A percentile compares a stretch with the other conserved stretches of the same genome.
These are phyloP conservation scores for Leontocebus nigricollis DNA, from an alignment of 2,797 vertebrate species.

Conservation along the genomic window DNA sequence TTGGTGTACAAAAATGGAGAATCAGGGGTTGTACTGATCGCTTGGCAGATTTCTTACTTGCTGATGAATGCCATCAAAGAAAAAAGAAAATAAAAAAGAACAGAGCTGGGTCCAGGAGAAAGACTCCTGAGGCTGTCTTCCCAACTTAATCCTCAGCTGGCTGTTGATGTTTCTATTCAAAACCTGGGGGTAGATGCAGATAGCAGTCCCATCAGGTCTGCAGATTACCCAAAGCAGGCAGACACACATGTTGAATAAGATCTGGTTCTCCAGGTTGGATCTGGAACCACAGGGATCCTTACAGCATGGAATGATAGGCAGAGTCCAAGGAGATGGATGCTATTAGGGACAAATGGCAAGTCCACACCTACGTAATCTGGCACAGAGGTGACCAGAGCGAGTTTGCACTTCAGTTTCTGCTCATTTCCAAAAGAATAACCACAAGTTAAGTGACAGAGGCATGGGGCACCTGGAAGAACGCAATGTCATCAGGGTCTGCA, in stretches of 20 bases:
- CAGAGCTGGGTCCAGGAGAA: background rate
- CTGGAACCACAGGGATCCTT: constrained; percentile 23
- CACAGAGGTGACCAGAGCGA: background rate
- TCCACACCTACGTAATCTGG: background rate
- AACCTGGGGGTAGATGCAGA: background rate
- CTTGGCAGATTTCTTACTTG: background rate
- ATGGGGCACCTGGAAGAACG: fast-evolving
- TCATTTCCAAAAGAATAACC: background rate
- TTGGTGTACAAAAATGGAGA: background rate
- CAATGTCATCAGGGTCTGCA: background rate
- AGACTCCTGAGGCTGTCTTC: background rate
- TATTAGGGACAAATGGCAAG: background rate
- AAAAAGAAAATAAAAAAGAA: background rate
- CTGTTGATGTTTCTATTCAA: background rate
- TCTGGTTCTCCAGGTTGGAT: constrained; percentile 15
- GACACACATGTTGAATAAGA: background rate
- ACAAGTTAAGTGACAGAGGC: background rate
- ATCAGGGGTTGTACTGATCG: background rate
- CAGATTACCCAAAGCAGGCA: background rate
- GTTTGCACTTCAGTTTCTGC: background rate
- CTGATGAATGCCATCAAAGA: background rate
- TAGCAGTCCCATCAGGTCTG: background rate
- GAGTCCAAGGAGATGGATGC: background rate
- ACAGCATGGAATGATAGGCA: background rate
- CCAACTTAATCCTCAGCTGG: background rate